Evolutionary conservation across 30 jellyfish, hydroid and myxozoan genomes (phyloP).

Genomic region (Cassiopea xamachana): DNA sequence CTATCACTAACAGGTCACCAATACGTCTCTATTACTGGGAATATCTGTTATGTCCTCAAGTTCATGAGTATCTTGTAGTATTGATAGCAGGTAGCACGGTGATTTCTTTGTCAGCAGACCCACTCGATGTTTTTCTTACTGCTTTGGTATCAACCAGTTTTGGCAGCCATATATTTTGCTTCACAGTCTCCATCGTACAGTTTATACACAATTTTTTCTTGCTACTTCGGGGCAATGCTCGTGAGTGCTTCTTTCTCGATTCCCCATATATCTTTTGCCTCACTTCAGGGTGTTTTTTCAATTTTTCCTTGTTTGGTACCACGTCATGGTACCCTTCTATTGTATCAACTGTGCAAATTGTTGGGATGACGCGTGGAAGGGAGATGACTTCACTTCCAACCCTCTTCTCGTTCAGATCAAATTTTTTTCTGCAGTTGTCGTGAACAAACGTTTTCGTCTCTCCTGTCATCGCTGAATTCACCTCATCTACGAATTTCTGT

Average conservation of each 20-base stretch:
- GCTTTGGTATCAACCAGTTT: constrained; percentile 9
- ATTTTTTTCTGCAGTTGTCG: not conserved
- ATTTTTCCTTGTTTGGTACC: not conserved
- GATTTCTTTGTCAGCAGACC: not conserved
- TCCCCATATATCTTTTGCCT: not conserved
- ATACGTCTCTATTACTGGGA: no score
- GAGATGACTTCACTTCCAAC: constrained; percentile 11
- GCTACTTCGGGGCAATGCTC: not conserved
- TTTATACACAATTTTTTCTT: not conserved
- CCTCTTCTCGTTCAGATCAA: constrained; percentile 16
- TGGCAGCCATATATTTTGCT: constrained; percentile 28
- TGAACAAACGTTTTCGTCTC: constrained; percentile 14
- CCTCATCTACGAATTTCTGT: constrained; percentile 8
- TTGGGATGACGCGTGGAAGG: constrained; percentile 20
- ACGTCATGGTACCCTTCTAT: constrained; percentile 11
- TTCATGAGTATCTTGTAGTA: not conserved
- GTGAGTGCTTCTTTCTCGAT: not conserved
- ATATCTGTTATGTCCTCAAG: not conserved
- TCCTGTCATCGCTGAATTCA: constrained; percentile 9
- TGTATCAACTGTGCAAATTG: constrained; percentile 1
- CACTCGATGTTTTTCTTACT: not conserved
- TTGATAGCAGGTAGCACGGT: constrained; percentile 25
- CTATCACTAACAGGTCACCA: no score
- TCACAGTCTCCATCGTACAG: constrained; percentile 30
- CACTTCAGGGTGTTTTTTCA: not conserved